phyloP scores from a whole-genome alignment of 2,888 invertebrate species.

The Melinaea menophilus region DNA sequence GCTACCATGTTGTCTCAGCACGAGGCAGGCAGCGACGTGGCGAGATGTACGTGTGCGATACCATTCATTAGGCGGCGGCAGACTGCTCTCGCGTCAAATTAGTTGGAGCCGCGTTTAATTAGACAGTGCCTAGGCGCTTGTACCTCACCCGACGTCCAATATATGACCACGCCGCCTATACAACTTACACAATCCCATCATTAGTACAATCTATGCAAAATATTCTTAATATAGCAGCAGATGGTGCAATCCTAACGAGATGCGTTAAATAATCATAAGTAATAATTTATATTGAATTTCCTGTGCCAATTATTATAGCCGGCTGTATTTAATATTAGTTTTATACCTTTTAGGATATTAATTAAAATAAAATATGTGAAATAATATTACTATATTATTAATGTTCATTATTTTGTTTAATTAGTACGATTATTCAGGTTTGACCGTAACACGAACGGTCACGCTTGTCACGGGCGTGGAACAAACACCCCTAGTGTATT shows the following conservation, averaged over 20 bases:
- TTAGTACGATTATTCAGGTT: too few species aligned
- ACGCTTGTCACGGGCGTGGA: too few species aligned
- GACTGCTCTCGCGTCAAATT: slow-evolving; percentile 72
- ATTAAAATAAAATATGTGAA: too few species aligned
- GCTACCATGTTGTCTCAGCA: slow-evolving; percentile 15
- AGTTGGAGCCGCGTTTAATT: slow-evolving; percentile 69
- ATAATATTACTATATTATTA: too few species aligned
- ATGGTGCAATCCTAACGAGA: slow-evolving; percentile 18
- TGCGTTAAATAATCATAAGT: slow-evolving; percentile 28
- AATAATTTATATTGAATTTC: slow-evolving; percentile 27
- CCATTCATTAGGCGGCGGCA: slow-evolving; percentile 71
- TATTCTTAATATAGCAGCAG: slow-evolving; percentile 23
- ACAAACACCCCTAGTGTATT: too few species aligned
- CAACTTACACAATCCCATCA: slow-evolving; percentile 32
- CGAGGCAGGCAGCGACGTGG: slow-evolving; percentile 53
- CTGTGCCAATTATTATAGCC: not conserved
- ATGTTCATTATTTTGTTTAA: too few species aligned
- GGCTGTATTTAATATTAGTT: too few species aligned
- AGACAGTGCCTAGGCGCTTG: slow-evolving; percentile 49
- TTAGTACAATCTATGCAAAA: slow-evolving; percentile 33
- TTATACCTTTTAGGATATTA: too few species aligned
- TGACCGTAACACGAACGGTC: too few species aligned
- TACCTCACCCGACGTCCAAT: slow-evolving; percentile 36
- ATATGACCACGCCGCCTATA: slow-evolving; percentile 22
- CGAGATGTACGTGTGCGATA: slow-evolving; percentile 76